Percentiles rank a stretch among this genome's conserved stretches.
Conservation (phyloP, 2,888 invertebrate genomes). For the Choristoneura rosaceana region DNA sequence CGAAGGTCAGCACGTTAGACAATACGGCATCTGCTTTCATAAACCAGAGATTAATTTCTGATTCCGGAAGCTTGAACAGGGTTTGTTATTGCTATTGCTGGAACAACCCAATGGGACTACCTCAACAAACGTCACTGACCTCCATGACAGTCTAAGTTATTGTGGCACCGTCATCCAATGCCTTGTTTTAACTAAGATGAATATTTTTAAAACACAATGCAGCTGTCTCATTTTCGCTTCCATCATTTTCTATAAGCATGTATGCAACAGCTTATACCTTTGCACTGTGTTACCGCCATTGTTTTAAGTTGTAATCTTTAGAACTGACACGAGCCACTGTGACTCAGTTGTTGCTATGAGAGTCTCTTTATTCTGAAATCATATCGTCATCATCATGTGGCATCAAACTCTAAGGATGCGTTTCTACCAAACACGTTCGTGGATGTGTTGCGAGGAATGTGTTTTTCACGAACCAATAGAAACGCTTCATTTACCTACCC, state of each 20-base stretch:
- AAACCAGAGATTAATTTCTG: too few species aligned
- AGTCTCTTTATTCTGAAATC: not conserved
- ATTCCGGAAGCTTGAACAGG: not conserved
- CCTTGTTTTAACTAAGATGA: not conserved
- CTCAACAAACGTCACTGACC: not conserved
- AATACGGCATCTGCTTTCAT: too few species aligned
- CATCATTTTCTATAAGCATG: not conserved
- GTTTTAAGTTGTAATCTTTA: slow-evolving; percentile 5
- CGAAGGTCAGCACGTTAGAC: too few species aligned
- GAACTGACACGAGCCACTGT: not conserved
- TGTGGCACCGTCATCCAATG: not conserved
- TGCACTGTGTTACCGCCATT: not conserved
- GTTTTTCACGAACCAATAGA: too few species aligned
- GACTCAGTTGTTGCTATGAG: not conserved
- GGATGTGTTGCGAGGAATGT: too few species aligned
- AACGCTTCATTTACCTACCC: too few species aligned
- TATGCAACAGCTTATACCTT: not conserved
- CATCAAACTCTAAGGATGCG: too few species aligned
- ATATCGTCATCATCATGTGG: too few species aligned
- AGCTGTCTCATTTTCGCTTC: not conserved
- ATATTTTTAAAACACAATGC: not conserved
- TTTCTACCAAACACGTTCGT: too few species aligned
- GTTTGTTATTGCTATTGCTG: not conserved
- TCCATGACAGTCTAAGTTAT: not conserved
- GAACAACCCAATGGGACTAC: not conserved